A percentile compares a stretch with the other conserved stretches of the same genome.
phyloP scores from a whole-genome alignment of 1,140 invertebrate genomes.

The Drosophila quadrilineata region DNA sequence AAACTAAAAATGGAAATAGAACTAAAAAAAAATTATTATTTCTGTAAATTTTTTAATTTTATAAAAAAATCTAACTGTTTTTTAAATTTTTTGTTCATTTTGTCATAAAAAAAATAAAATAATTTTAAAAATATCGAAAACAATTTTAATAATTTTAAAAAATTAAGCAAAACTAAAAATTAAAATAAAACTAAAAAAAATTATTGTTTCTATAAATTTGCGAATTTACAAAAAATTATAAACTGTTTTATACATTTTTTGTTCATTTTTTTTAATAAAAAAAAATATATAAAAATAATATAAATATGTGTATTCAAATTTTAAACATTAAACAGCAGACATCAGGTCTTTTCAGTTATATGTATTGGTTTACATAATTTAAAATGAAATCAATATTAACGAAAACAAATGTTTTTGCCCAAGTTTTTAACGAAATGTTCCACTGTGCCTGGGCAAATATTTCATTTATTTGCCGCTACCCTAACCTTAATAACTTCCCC shows the following conservation, averaged over 20 bases:
- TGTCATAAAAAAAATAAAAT: too few relatives aligned
- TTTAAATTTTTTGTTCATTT: too few relatives aligned
- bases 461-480: conserved; percentile 64
- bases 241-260: too few relatives aligned
- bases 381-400: neutral
- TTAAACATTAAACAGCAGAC: too few relatives aligned
- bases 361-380: too few relatives aligned
- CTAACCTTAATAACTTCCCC: conserved; percentile 34
- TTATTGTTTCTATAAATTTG: neutral
- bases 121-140: too few relatives aligned
- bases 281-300: neutral
- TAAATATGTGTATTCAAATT: neutral
- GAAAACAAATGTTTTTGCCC: neutral
- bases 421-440: neutral
- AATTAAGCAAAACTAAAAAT: neutral
- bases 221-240: neutral
- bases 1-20: too few relatives aligned
- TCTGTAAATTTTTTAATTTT: too few relatives aligned
- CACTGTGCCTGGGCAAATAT: conserved; percentile 60
- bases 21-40: too few relatives aligned
- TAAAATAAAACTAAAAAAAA: neutral
- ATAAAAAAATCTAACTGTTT: too few relatives aligned
- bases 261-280: neutral
- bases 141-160: too few relatives aligned
- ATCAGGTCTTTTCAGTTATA: too few relatives aligned